Percentiles rank a stretch among this genome's conserved stretches.
Evolutionary conservation across 2,888 invertebrate species (phyloP).

Genomic region (Antitype chi): DNA sequence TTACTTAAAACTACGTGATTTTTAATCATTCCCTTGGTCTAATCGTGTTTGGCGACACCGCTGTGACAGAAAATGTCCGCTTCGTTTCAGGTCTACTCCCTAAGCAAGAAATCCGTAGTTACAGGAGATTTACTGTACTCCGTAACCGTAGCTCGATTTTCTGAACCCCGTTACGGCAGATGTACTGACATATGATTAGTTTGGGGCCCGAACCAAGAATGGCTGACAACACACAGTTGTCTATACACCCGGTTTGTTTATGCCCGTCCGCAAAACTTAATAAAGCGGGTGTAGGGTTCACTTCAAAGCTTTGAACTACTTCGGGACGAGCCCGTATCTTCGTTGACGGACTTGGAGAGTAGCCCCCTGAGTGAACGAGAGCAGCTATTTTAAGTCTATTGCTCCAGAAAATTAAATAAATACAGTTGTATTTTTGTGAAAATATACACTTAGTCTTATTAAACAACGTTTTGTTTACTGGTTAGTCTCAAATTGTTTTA

Average conservation of each 20-base stretch:
- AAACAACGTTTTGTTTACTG: neutral
- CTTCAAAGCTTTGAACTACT: neutral
- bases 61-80: neutral
- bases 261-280: too few species aligned
- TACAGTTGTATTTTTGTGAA: conserved; percentile 17
- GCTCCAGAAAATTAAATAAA: conserved; percentile 26
- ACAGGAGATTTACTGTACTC: too few species aligned
- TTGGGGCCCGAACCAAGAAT: too few species aligned
- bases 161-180: too few species aligned
- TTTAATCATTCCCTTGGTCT: conserved; percentile 35
- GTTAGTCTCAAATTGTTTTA: conserved; percentile 35
- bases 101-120: neutral
- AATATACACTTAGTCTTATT: conserved; percentile 20
- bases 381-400: neutral
- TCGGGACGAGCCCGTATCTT: neutral
- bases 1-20: conserved; percentile 56
- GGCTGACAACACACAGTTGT: too few species aligned
- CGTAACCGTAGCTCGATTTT: too few species aligned
- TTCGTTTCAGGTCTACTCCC: neutral
- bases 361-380: neutral
- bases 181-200: too few species aligned
- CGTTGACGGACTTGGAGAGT: neutral
- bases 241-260: too few species aligned
- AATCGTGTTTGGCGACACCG: neutral
- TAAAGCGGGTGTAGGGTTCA: neutral